Base-by-base conservation (phyloP, 2,797 vertebrate species). In the Hyperoplus lanceolatus region DNA sequence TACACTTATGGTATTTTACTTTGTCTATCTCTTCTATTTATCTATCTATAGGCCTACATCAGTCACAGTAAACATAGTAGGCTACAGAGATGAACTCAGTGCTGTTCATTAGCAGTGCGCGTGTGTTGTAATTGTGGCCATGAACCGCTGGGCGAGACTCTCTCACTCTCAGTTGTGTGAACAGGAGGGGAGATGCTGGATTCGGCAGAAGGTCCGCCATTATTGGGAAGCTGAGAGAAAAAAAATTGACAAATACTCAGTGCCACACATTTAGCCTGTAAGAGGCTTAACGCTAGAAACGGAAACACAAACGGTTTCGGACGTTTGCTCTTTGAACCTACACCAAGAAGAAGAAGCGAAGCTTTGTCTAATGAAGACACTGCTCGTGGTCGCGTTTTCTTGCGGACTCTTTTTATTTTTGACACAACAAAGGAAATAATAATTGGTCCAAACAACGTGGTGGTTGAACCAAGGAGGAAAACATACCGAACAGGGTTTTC, bases 371-470 rank as follows among this genome's bases (percentile, higher is more conserved):
- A 49, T 16, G 74, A 72, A 68, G 74, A 39, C 78, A 38, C 58
- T 54, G 80, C 70, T 61, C n/a, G 46, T 18, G 46, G 41, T 65
- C 68, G 81, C 75, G 79, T 83, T 76, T 82, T 73, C 45, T 41
- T 57, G 50, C 70, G 85, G 92, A 92, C 88, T 90, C 83, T 81
- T 91, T 87, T 90, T 84, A 85, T 94, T 93, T 94, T 91, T 90
- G 92, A 94, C 93, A 93, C 92, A 96, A 96, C 95, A 96, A 96
- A 96, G 95, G 94, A 94, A 95, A 95, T 92, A 94, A 94, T 93
- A 94, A 94, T 92, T 93, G 94, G 90, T 90, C 86, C 92, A 94
- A 95, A 95, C 95, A 95, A 94, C 94, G 96, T 94, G 95, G 95
- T 94, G 94, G 89, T 55, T 90, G 93, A 93, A 91, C 61, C 89